Evolutionary conservation across 2,113 vertebrate species (phyloP), one percentile per base, ranked within the genome.

Genomic region (Ranitomeya imitator): DNA sequence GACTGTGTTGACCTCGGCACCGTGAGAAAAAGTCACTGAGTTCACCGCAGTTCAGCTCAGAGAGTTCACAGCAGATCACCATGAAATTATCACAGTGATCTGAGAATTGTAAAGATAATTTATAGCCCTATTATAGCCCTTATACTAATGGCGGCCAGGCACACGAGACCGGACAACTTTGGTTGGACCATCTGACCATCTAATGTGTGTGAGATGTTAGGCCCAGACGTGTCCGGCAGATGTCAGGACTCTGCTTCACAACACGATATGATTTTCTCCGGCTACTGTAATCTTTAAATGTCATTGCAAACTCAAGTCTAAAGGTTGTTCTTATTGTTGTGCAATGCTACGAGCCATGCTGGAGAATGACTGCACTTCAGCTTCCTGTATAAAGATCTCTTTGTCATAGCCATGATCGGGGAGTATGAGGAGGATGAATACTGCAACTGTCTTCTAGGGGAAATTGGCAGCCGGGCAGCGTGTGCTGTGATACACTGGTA

Each of bases 381-480:
- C 73, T 77, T 18, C 15, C 73, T 19, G 23, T 13, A 88, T 84
- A 88, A 88, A 88, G 87, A 77, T 88, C 80, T 45, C 80, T 83
- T 88, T 88, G 87, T 88, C 79, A 78, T 55, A 45, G 55, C 15
- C 69, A 67, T 54, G 80, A 77, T 84, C 80, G 78, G 71, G 71
- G 80, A 67, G 87, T 83, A 83, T 84, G 71, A 67, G 80, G 77
- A 61, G 81, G 87, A 59, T 88, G 80, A 83, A 88, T 77, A 26
- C 80, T 26, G 31, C 5, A 52, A 55, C 69, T 88, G 87, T 88
- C 21, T 76, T 77, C 71, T 31, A 67, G 52, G 77, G 57, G 87
- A 84, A 84, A 71, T 76, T 78, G 80, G 69, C 87, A 83, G 80
- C 87, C 18, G 71, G 79, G 59, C 16, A 76, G n/a, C 37, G 15